Conservation (phyloP, 2,113 vertebrate genomes). For the Heterocephalus glaber region DNA sequence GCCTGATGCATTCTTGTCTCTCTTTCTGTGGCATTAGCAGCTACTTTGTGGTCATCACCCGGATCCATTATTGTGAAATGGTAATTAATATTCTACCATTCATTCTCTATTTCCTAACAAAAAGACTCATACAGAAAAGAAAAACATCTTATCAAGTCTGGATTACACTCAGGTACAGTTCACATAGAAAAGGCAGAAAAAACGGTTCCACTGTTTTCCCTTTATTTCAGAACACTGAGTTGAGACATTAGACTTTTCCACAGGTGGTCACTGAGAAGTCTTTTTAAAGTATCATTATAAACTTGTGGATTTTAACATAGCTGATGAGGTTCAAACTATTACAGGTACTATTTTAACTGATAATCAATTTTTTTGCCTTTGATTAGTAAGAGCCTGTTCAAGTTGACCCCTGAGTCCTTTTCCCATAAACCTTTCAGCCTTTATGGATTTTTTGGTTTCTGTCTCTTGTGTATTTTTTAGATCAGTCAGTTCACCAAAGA, state of each 20-base stretch:
- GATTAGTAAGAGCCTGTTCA: neutral
- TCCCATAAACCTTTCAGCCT: neutral
- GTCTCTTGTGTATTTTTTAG: neutral
- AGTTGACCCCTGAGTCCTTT: neutral
- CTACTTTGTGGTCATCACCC: neutral
- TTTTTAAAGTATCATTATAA: neutral
- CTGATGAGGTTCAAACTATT: neutral
- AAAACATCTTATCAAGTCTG: neutral
- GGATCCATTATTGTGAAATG: neutral
- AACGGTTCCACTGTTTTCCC: neutral
- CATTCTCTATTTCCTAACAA: neutral
- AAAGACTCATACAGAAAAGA: neutral
- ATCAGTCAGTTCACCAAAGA: constrained; percentile 8
- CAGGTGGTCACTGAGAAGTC: neutral
- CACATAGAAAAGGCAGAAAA: neutral
- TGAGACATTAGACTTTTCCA: neutral
- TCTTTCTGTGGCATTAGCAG: constrained; percentile 1
- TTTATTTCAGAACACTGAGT: constrained; percentile 4
- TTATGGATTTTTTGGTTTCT: neutral
- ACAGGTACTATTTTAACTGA: neutral
- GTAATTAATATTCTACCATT: neutral
- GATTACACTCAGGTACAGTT: neutral
- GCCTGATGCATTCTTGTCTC: neutral
- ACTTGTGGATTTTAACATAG: neutral
- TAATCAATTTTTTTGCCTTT: constrained; percentile 17